Percentiles rank a stretch among this genome's conserved stretches.
Evolutionary conservation across 1,140 invertebrate genomes (phyloP).

Genomic region (Nylanderia fulva): DNA sequence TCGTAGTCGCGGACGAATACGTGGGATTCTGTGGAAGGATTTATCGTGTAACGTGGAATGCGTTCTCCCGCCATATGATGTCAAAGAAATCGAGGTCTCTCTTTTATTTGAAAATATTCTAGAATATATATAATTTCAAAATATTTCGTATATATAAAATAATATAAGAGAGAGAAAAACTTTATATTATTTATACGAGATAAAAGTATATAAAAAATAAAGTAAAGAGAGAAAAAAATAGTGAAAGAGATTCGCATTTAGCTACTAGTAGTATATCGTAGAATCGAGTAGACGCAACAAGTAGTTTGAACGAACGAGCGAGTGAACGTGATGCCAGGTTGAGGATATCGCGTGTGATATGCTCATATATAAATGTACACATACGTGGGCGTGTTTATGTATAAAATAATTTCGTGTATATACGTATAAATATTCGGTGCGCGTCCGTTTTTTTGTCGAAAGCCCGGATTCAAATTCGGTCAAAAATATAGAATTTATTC

Average conservation of each 20-base stretch:
- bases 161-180: background rate
- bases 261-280: constrained; percentile 30
- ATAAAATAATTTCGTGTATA: background rate
- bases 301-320: constrained; percentile 66
- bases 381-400: background rate
- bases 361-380: background rate
- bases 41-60: constrained; percentile 22
- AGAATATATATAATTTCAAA: background rate
- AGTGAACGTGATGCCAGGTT: background rate
- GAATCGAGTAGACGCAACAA: constrained; percentile 72
- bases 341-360: background rate
- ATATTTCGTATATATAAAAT: background rate
- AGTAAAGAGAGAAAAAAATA: background rate
- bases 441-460: too few relatives aligned
- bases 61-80: background rate
- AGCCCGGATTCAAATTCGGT: too few relatives aligned
- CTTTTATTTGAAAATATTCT: constrained; percentile 1
- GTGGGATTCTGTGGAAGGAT: constrained; percentile 34
- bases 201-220: too few relatives aligned
- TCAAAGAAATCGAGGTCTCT: background rate
- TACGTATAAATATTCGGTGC: too few relatives aligned
- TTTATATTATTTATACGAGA: background rate
- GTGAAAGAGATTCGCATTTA: background rate
- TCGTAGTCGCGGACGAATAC: background rate
- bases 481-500: too few relatives aligned